Evolutionary conservation across 2,888 invertebrate species (phyloP).

Genomic region (Drosophila ezoana): DNA sequence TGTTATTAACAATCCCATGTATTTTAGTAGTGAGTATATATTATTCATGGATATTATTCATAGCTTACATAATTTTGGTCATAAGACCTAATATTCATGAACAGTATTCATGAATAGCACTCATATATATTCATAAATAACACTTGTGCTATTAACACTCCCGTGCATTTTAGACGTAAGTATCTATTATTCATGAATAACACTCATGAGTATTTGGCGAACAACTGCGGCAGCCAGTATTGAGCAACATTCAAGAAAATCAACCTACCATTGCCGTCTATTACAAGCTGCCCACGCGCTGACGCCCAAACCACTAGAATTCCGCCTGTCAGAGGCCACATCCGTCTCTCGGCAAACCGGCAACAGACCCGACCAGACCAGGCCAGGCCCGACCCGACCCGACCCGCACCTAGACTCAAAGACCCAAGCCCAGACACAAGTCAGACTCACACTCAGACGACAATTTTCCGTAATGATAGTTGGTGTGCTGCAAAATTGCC

Average conservation of each 20-base stretch:
- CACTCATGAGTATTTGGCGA: constrained; percentile 16
- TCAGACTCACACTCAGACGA: constrained; percentile 33
- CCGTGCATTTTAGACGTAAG: background rate
- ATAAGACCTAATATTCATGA: background rate
- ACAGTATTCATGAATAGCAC: background rate
- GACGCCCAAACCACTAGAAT: constrained; percentile 68
- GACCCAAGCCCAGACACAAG: constrained; percentile 21
- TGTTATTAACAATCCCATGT: background rate
- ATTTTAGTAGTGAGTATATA: too few species aligned
- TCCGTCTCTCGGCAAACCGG: constrained; percentile 61
- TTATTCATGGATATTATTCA: background rate
- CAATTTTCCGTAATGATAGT: constrained; percentile 53
- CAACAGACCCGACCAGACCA: constrained; percentile 12
- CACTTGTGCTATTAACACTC: too few species aligned
- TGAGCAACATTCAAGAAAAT: background rate
- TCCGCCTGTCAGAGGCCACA: constrained; percentile 69
- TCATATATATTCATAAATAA: background rate
- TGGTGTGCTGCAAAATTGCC: constrained; percentile 28
- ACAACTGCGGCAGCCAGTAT: constrained; percentile 1
- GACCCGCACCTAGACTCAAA: constrained; percentile 25
- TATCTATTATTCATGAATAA: constrained; percentile 1
- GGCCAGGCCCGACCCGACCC: constrained; percentile 1
- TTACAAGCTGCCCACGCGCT: constrained; percentile 68
- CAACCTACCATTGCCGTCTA: constrained; percentile 27
- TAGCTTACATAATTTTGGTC: too few species aligned